A percentile compares a stretch with the other conserved stretches of the same genome.
These are phyloP conservation scores for Polyergus mexicanus DNA, from an alignment of 1,140 invertebrate species.

Conservation along the genomic window DNA sequence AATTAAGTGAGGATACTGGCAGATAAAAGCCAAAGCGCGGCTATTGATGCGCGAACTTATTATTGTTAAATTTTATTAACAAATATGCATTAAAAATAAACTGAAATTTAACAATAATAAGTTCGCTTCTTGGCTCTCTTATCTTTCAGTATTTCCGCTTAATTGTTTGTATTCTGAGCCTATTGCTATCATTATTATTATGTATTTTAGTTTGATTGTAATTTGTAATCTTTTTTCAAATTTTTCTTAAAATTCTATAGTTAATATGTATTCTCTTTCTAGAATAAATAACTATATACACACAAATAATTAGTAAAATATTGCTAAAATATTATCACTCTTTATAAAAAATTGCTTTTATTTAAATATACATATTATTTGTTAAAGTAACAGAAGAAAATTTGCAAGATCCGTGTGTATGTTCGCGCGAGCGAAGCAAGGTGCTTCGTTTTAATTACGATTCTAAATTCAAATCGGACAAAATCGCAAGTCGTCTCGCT, in stretches of 20 bases:
- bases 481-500: conserved; percentile 20
- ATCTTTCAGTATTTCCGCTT: too few relatives aligned
- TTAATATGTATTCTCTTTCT: not conserved
- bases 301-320: not conserved
- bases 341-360: not conserved
- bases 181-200: not conserved
- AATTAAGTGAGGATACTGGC: too few relatives aligned
- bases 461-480: conserved; percentile 12
- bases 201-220: not conserved
- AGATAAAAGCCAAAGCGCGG: too few relatives aligned
- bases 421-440: not conserved
- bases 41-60: too few relatives aligned
- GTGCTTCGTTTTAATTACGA: not conserved
- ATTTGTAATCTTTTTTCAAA: not conserved
- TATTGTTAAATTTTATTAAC: too few relatives aligned
- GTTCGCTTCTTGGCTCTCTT: too few relatives aligned
- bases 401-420: not conserved
- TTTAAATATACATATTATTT: not conserved
- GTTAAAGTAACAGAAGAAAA: not conserved
- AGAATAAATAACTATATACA: not conserved
- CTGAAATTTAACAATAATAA: too few relatives aligned
- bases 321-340: not conserved
- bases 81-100: too few relatives aligned
- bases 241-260: not conserved
- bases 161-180: too few relatives aligned